A percentile compares a stretch with the other conserved stretches of the same genome.
These are phyloP conservation scores for Lepeophtheirus nordmannii DNA, from an alignment of 2,888 invertebrate species.

Conservation along the genomic window DNA sequence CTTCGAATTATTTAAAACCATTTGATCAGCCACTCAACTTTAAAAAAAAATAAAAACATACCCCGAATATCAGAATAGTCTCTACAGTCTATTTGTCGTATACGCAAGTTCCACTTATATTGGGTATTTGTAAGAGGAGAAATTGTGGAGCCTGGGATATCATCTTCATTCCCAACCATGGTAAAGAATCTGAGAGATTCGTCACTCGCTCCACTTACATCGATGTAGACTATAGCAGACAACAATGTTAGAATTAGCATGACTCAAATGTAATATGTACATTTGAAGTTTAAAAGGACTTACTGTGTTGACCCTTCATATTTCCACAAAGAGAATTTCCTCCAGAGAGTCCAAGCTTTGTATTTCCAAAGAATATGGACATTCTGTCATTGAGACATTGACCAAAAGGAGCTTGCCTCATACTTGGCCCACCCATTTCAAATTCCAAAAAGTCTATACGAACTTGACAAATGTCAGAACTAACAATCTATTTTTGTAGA, in stretches of 20 bases:
- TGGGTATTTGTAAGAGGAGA: background rate
- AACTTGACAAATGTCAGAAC: slow-evolving; percentile 16
- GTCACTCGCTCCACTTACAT: background rate
- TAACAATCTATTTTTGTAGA: background rate
- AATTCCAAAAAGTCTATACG: slow-evolving; percentile 15
- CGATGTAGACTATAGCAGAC: background rate
- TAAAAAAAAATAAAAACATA: background rate
- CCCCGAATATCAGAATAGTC: background rate
- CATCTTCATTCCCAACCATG: slow-evolving; percentile 3
- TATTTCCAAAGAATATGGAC: background rate
- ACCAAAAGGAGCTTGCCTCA: slow-evolving; percentile 10
- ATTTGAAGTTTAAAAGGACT: background rate
- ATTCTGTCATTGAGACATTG: slow-evolving; percentile 11
- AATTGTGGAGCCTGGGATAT: background rate
- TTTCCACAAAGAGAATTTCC: slow-evolving; percentile 22
- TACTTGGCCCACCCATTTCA: background rate
- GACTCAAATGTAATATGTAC: no score
- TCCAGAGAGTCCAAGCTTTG: slow-evolving; percentile 6
- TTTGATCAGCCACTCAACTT: no score
- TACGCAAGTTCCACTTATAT: background rate
- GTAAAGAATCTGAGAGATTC: background rate
- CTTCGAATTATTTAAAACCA: no score
- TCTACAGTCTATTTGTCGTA: background rate
- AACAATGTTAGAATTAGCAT: no score
- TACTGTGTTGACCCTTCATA: slow-evolving; percentile 19